Evolutionary conservation across 2,888 invertebrate species (phyloP).

Genomic region (Pseudoips prasinana): DNA sequence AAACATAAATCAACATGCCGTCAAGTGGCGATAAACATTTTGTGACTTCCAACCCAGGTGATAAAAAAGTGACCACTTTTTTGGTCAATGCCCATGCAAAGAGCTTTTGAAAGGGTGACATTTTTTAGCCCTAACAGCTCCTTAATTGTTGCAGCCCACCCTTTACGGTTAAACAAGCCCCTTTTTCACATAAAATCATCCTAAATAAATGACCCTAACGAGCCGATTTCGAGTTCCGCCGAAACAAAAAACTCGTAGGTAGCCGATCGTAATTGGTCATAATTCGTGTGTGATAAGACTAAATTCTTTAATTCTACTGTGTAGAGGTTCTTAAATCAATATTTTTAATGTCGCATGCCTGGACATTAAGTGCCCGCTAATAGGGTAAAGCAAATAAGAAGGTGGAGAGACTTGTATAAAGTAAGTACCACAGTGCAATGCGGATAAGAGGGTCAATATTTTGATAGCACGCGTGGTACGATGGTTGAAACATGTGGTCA

Average conservation of each 20-base stretch:
- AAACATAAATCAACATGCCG: conserved; percentile 78
- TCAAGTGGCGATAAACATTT: conserved; percentile 80
- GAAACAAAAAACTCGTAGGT: conserved; percentile 58
- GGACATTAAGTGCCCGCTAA: conserved; percentile 68
- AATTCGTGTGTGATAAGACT: conserved; percentile 62
- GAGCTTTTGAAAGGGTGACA: conserved; percentile 72
- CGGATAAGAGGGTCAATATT: conserved; percentile 79
- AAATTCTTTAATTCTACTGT: conserved; percentile 52
- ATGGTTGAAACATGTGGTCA: conserved; percentile 72
- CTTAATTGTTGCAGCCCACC: conserved; percentile 76
- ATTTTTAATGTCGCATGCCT: conserved; percentile 63
- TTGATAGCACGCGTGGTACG: conserved; percentile 71
- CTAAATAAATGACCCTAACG: conserved; percentile 71
- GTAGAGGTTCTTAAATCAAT: conserved; percentile 59
- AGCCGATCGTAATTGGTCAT: conserved; percentile 51
- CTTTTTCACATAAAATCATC: conserved; percentile 64
- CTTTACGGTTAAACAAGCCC: conserved; percentile 62
- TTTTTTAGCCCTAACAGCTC: conserved; percentile 74
- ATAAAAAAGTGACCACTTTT: conserved; percentile 75
- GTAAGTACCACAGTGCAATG: conserved; percentile 65
- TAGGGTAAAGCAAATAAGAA: conserved; percentile 68
- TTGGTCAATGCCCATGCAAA: conserved; percentile 62
- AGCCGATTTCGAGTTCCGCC: conserved; percentile 46
- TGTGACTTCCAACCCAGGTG: conserved; percentile 79
- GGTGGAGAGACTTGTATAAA: conserved; percentile 65